phyloP scores from a whole-genome alignment of 2,113 vertebrate genomes.

The Melierax canorus region DNA sequence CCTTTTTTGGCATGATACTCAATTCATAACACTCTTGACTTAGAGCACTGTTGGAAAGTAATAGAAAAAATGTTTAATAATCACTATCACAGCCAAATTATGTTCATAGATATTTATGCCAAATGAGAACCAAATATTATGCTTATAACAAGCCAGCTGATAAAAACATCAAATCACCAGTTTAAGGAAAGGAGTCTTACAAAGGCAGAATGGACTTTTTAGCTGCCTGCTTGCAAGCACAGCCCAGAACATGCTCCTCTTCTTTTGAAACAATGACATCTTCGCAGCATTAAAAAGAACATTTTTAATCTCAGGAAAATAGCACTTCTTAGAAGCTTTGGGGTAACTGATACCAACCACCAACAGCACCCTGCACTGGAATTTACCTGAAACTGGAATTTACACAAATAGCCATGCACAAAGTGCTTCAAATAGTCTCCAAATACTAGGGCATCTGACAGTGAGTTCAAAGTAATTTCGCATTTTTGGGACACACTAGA shows the following conservation, averaged over 20 bases:
- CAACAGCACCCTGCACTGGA: not conserved
- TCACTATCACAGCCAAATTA: not conserved
- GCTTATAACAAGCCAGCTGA: not conserved
- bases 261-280: not conserved
- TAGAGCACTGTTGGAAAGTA: not conserved
- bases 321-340: not conserved
- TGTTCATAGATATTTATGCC: not conserved
- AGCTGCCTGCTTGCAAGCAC: not conserved
- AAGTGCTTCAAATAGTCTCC: not conserved
- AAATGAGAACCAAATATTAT: not conserved
- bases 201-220: not conserved
- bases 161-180: not conserved
- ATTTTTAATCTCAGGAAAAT: not conserved
- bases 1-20: not conserved
- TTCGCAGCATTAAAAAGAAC: not conserved
- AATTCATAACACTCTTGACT: not conserved
- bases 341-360: not conserved
- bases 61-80: not conserved
- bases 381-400: not conserved
- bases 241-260: not conserved
- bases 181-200: not conserved
- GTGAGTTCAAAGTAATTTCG: not conserved
- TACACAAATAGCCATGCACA: not conserved
- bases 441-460: not conserved
- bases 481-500: not conserved